Percentiles rank a stretch among this genome's conserved stretches.
These are phyloP conservation scores for Agapornis canus DNA, from an alignment of 2,797 vertebrate genomes.

Conservation along the genomic window DNA sequence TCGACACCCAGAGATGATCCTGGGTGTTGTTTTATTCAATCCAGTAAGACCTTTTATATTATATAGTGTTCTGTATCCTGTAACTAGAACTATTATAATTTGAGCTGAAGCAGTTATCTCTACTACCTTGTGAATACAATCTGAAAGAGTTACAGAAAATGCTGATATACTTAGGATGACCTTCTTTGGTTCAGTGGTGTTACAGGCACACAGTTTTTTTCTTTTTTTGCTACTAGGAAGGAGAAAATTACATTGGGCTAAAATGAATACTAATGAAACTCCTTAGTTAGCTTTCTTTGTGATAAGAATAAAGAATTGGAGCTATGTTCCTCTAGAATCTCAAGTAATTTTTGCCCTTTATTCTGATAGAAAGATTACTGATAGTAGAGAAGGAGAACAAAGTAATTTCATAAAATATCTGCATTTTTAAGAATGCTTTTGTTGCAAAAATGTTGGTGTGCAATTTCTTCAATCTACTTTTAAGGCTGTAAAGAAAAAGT, in stretches of 20 bases:
- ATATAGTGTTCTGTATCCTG: conserved; percentile 20
- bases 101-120: conserved; percentile 69
- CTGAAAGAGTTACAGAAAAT: conserved; percentile 64
- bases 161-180: conserved; percentile 71
- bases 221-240: conserved; percentile 76
- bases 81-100: conserved; percentile 46
- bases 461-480: conserved; percentile 81
- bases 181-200: conserved; percentile 66
- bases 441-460: conserved; percentile 78
- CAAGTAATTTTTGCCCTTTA: conserved; percentile 71
- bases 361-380: conserved; percentile 74
- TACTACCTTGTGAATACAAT: conserved; percentile 61
- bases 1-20: conserved; percentile 45
- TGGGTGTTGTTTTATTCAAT: conserved; percentile 39
- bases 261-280: conserved; percentile 81
- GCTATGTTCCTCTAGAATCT: conserved; percentile 66
- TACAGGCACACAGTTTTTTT: conserved; percentile 55
- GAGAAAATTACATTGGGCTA: conserved; percentile 76
- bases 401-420: conserved; percentile 80
- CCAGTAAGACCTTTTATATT: conserved; percentile 18
- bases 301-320: conserved; percentile 78
- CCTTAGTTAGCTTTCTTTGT: conserved; percentile 79
- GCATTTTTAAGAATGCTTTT: conserved; percentile 80
- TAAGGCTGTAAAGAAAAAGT: conserved; percentile 82
- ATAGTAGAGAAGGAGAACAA: conserved; percentile 64